A percentile compares a stretch with the other conserved stretches of the same genome.
phyloP scores from a whole-genome alignment of 2,888 invertebrate species.

The Drosophila nr. medialis region DNA sequence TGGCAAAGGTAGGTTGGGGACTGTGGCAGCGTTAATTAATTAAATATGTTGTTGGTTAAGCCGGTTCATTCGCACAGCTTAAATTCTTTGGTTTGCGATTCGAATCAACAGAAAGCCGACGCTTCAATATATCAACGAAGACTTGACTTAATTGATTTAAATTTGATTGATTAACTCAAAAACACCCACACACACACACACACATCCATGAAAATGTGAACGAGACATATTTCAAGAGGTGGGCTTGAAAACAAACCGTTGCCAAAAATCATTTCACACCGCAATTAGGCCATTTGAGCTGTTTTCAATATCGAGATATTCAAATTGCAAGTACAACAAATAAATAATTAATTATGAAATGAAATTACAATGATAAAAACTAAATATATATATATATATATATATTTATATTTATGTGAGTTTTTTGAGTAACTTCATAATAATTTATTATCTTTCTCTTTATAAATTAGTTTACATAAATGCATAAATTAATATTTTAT shows the following conservation, averaged over 20 bases:
- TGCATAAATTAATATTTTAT: neutral
- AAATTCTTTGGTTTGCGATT: conserved; percentile 44
- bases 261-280: neutral
- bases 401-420: neutral
- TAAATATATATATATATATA: neutral
- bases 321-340: neutral
- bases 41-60: conserved; percentile 43
- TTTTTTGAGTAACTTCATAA: neutral
- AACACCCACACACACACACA: neutral
- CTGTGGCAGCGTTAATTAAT: conserved; percentile 56
- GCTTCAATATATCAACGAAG: conserved; percentile 32
- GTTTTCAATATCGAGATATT: neutral
- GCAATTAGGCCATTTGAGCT: too few relatives aligned
- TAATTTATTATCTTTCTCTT: neutral
- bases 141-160: conserved; percentile 66
- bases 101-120: conserved; percentile 28
- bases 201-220: too few relatives aligned
- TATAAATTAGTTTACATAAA: neutral
- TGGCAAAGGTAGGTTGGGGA: conserved; percentile 6
- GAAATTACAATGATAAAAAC: neutral
- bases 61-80: conserved; percentile 39
- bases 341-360: neutral
- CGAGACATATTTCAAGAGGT: neutral
- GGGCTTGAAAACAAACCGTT: neutral
- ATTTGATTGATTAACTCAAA: conserved; percentile 63